Evolutionary conservation across 2,113 vertebrate genomes (phyloP).

Genomic region (Halcyon malimbica): DNA sequence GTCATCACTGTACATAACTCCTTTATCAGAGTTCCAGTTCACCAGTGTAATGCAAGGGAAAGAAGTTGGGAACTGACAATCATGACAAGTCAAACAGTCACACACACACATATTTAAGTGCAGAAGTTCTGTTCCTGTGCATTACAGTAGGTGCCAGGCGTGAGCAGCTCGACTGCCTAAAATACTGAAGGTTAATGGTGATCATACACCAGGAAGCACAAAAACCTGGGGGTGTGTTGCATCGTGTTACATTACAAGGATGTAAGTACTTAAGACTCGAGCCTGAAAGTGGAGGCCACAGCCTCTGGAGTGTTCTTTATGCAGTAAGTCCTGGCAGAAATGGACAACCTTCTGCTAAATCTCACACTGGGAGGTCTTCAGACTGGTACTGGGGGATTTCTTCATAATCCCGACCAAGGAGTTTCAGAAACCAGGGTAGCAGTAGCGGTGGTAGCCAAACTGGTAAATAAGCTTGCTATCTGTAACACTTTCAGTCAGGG

Average conservation of each 20-base stretch:
- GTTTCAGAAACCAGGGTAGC: neutral
- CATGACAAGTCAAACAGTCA: neutral
- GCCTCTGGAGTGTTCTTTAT: neutral
- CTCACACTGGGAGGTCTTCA: neutral
- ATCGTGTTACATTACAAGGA: neutral
- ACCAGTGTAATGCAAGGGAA: slow-evolving; percentile 55
- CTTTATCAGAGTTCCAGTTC: slow-evolving; percentile 80
- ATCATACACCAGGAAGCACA: neutral
- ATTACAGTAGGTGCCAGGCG: neutral
- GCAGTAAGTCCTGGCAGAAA: neutral
- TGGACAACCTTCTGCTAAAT: neutral
- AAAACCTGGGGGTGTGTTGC: neutral
- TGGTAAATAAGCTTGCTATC: neutral
- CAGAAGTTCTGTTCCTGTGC: neutral
- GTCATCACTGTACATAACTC: slow-evolving; percentile 87
- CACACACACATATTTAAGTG: neutral
- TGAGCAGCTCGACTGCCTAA: neutral
- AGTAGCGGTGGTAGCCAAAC: fast-evolving
- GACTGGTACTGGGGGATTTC: neutral
- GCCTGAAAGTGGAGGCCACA: neutral
- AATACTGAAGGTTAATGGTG: neutral
- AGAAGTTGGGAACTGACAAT: slow-evolving; percentile 47
- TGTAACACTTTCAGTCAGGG: neutral
- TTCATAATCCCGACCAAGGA: fast-evolving
- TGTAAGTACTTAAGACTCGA: fast-evolving